Evolutionary conservation across 1,140 invertebrate species (phyloP).

Genomic region (Drosophila suzukii): DNA sequence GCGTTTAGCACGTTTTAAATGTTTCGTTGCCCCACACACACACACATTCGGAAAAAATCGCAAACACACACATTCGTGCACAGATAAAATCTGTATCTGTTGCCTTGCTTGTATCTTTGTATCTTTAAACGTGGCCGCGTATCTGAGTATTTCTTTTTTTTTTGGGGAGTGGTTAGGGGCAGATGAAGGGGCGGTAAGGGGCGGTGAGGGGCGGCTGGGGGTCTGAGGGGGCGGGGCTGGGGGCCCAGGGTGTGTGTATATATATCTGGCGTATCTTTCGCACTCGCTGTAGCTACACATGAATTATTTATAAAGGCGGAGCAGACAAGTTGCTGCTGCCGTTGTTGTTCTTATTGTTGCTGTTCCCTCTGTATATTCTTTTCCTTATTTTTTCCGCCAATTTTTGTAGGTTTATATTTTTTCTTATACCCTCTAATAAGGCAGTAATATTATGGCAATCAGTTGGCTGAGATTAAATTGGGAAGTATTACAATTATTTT

Average conservation of each 20-base stretch:
- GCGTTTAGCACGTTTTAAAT: slow-evolving; percentile 83
- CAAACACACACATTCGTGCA: slow-evolving; percentile 32
- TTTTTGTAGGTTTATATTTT: slow-evolving; percentile 36
- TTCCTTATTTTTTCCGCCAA: slow-evolving; percentile 56
- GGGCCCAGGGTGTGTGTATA: slow-evolving; percentile 36
- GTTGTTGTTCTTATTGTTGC: slow-evolving; percentile 59
- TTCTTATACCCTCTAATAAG: slow-evolving; percentile 35
- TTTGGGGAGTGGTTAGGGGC: slow-evolving; percentile 31
- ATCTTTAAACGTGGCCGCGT: slow-evolving; percentile 76
- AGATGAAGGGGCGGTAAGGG: neutral
- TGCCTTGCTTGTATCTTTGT: slow-evolving; percentile 74
- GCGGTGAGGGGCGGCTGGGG: neutral
- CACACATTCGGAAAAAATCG: slow-evolving; percentile 15
- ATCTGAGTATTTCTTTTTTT: slow-evolving; percentile 41
- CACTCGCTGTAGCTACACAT: slow-evolving; percentile 80
- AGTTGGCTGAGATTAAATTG: neutral
- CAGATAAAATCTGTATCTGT: slow-evolving; percentile 64
- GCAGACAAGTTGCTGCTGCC: slow-evolving; percentile 83
- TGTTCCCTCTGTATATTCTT: slow-evolving; percentile 59
- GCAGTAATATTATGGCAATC: neutral
- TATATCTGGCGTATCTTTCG: slow-evolving; percentile 79
- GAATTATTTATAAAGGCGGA: slow-evolving; percentile 85
- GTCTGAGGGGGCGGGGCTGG: slow-evolving; percentile 1
- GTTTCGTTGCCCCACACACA: slow-evolving; percentile 59
- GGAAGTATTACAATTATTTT: too few relatives aligned